Percentiles rank a stretch among this genome's conserved stretches.
Conservation (phyloP, 2,888 invertebrate genomes). For the Zhuqinia jingwanae region DNA sequence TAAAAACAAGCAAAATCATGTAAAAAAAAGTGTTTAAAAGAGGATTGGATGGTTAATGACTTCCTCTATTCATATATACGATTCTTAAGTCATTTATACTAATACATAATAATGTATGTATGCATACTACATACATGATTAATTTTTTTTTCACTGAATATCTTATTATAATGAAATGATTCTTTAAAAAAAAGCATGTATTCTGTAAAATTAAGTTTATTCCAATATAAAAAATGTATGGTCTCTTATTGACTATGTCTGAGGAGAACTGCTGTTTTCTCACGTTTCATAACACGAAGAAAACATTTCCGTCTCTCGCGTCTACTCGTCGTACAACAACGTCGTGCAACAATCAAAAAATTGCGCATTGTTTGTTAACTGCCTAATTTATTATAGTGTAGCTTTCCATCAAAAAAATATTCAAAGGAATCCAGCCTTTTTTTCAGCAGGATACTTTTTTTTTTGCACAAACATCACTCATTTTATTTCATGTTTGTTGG, state of each 20-base stretch:
- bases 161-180: neutral
- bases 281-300: conserved; percentile 56
- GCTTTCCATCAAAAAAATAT: neutral
- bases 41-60: conserved; percentile 34
- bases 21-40: conserved; percentile 51
- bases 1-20: conserved; percentile 50
- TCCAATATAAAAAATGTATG: conserved; percentile 28
- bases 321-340: neutral
- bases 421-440: neutral
- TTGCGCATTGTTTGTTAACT: neutral
- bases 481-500: neutral
- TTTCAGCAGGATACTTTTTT: neutral
- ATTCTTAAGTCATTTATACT: conserved; percentile 17
- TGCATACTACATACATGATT: no score
- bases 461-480: neutral
- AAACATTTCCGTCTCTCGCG: conserved; percentile 2
- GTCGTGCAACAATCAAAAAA: conserved; percentile 33
- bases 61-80: conserved; percentile 49
- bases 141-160: neutral
- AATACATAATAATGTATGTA: no score
- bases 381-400: conserved; percentile 8
- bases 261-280: conserved; percentile 59
- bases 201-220: neutral
- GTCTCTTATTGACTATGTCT: neutral
- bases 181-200: neutral